phyloP scores from a whole-genome alignment of 2,797 vertebrate genomes.

The Scolopax bukidnonensis region DNA sequence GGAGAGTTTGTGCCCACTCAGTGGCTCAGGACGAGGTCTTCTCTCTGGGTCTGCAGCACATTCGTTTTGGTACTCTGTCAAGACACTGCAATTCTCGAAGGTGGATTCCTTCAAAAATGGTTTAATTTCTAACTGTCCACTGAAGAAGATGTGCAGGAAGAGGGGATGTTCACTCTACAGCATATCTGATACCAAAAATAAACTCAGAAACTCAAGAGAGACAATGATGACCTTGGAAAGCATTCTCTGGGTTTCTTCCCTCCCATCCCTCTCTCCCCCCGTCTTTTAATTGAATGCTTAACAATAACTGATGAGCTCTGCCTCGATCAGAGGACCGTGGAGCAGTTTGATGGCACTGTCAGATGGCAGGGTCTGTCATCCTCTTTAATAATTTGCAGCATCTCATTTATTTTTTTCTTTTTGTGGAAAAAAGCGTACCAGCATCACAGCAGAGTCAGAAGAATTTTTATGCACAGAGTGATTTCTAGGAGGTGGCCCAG shows the following conservation, averaged over 20 bases:
- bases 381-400: background rate
- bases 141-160: background rate
- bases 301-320: background rate
- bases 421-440: background rate
- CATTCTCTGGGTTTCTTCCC: background rate
- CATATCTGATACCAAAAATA: background rate
- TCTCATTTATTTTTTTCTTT: background rate
- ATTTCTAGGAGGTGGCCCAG: background rate
- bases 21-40: background rate
- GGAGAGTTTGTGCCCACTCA: accelerated
- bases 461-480: background rate
- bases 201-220: background rate
- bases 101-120: background rate
- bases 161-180: background rate
- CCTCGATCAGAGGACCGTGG: background rate
- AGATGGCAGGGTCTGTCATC: background rate
- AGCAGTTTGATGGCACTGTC: background rate
- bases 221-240: background rate
- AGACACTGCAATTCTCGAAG: background rate
- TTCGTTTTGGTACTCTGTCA: background rate
- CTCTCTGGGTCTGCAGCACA: background rate
- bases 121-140: background rate
- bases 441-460: background rate
- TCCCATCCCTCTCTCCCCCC: no score
- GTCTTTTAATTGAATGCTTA: background rate